These are phyloP conservation scores for Noturus placidus DNA, from an alignment of 2,113 vertebrate species.

Conservation along the genomic window DNA sequence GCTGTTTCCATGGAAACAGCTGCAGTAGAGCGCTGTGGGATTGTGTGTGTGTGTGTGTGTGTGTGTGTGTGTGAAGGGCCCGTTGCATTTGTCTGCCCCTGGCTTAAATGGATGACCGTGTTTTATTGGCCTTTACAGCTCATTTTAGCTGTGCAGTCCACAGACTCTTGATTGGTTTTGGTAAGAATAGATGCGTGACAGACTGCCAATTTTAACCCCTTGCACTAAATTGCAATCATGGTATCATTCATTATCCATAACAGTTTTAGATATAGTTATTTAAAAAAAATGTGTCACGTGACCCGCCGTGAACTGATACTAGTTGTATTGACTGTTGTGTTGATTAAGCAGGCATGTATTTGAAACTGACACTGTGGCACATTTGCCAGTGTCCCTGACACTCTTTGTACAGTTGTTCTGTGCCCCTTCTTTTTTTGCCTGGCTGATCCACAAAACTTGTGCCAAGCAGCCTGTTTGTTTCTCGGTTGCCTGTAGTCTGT, in stretches of 20 bases:
- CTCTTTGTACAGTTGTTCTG: neutral
- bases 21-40: slow-evolving; percentile 65
- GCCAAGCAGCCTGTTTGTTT: slow-evolving; percentile 23
- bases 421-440: neutral
- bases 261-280: neutral
- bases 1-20: slow-evolving; percentile 83
- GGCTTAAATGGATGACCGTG: slow-evolving; percentile 35
- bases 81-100: slow-evolving; percentile 86
- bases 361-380: neutral
- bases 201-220: neutral
- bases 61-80: slow-evolving; percentile 79
- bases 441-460: neutral
- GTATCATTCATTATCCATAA: neutral
- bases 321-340: neutral
- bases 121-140: slow-evolving; percentile 32
- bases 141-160: slow-evolving; percentile 15
- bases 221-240: neutral
- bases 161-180: slow-evolving; percentile 17
- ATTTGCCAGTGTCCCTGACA: too few relatives aligned
- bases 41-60: slow-evolving; percentile 57
- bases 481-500: slow-evolving; percentile 17
- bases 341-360: slow-evolving; percentile 4
- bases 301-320: neutral
- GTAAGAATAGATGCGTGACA: slow-evolving; percentile 8
- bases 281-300: neutral